Evolutionary conservation across 2,797 vertebrate species (phyloP).

Genomic region (Neomorphus geoffroyi): DNA sequence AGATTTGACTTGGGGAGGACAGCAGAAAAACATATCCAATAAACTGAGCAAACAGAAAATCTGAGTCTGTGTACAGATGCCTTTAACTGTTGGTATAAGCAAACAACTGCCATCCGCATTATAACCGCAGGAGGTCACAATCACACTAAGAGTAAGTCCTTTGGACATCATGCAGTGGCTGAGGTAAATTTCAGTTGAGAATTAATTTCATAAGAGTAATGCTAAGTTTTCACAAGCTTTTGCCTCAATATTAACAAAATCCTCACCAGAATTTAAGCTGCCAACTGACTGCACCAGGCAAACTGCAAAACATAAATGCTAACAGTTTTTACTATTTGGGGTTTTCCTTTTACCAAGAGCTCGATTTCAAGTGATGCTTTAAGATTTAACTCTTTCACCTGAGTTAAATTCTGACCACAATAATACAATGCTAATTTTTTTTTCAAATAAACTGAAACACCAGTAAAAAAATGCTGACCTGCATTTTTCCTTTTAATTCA

Average conservation of each 20-base stretch:
- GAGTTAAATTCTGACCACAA: neutral
- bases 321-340: neutral
- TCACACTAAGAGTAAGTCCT: neutral
- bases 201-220: neutral
- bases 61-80: neutral
- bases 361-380: neutral
- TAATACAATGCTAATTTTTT: neutral
- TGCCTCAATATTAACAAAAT: neutral
- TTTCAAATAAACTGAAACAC: neutral
- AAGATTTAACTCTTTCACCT: neutral
- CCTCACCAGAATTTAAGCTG: neutral
- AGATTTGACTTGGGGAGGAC: neutral
- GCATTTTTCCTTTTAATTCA: conserved; percentile 81
- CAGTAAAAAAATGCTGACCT: conserved; percentile 72
- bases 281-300: neutral
- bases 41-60: neutral
- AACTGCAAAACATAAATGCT: neutral
- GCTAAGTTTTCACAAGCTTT: neutral
- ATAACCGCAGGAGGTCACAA: conserved; percentile 68
- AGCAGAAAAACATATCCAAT: neutral
- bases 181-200: neutral
- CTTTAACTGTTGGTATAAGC: neutral
- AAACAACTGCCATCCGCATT: conserved; percentile 7
- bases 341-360: neutral
- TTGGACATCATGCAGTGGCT: neutral